These are phyloP conservation scores for Leucoraja ocellata DNA, from an alignment of 2,797 vertebrate genomes.

Conservation along the genomic window DNA sequence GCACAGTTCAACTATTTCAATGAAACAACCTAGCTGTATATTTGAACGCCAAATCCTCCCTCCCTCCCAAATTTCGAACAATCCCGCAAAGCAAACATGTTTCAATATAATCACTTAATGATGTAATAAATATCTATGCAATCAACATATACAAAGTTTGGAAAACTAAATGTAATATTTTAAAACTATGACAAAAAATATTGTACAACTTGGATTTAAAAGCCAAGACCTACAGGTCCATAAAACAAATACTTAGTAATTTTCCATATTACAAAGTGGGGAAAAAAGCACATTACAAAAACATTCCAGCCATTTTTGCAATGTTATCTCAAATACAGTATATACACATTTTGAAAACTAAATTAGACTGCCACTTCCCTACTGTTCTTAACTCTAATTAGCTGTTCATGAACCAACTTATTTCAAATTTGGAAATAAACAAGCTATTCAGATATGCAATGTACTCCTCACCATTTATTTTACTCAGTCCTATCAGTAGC, in stretches of 20 bases:
- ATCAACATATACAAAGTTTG: constrained; percentile 34
- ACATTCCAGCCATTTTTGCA: constrained; percentile 38
- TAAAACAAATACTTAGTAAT: background rate
- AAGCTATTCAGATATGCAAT: background rate
- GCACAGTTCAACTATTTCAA: constrained; percentile 25
- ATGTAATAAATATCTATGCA: constrained; percentile 34
- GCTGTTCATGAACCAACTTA: background rate
- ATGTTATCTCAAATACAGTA: constrained; percentile 12
- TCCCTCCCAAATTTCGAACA: background rate
- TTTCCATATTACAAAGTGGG: constrained; percentile 16
- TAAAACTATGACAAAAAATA: constrained; percentile 31
- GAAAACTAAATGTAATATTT: constrained; percentile 21
- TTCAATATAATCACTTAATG: constrained; percentile 18
- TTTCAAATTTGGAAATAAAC: background rate
- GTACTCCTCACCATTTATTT: background rate
- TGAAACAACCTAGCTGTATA: constrained; percentile 24
- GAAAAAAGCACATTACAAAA: constrained; percentile 35
- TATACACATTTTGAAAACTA: background rate
- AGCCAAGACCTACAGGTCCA: constrained; percentile 29
- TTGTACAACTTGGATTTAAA: constrained; percentile 34
- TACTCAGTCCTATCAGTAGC: background rate
- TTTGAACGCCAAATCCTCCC: constrained; percentile 20
- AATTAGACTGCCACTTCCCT: background rate
- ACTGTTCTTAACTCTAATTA: background rate
- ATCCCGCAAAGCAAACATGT: background rate